Conservation (phyloP, 2,888 invertebrate species). For the Dynastes hyllus region DNA sequence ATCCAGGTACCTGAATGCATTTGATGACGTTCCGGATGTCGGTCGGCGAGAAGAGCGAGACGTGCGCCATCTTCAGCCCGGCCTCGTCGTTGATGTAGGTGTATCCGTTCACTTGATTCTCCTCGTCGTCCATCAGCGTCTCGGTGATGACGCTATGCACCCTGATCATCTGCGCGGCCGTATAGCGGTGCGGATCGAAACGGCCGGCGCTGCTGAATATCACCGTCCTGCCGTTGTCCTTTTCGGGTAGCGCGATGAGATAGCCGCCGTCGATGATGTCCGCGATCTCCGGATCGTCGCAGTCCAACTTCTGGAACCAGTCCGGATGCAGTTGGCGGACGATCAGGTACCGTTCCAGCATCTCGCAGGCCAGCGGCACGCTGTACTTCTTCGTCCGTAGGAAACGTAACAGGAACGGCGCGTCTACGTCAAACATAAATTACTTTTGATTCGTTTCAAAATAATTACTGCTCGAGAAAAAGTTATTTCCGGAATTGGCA, state of each 20-base stretch:
- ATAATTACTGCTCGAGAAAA: too few species aligned
- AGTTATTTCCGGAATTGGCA: too few species aligned
- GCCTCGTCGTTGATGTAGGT: conserved; percentile 88
- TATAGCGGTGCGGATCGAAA: conserved; percentile 72
- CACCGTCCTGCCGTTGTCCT: conserved; percentile 86
- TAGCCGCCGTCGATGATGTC: conserved; percentile 89
- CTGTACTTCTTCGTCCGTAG: conserved; percentile 92
- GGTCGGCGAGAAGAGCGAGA: conserved; percentile 86
- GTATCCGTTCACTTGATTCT: conserved; percentile 88
- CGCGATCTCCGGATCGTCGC: conserved; percentile 84
- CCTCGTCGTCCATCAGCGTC: conserved; percentile 87
- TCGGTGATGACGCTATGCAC: conserved; percentile 91
- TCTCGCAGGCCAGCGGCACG: conserved; percentile 88
- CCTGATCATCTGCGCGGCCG: conserved; percentile 88
- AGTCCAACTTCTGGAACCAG: conserved; percentile 89
- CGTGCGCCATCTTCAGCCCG: conserved; percentile 88
- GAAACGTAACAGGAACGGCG: conserved; percentile 87
- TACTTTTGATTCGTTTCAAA: too few species aligned
- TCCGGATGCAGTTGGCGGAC: conserved; percentile 89
- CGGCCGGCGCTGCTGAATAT: conserved; percentile 86
- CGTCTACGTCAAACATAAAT: conserved; percentile 71
- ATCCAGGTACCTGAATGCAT: conserved; percentile 79
- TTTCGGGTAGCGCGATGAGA: conserved; percentile 81
- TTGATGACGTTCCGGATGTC: conserved; percentile 85
- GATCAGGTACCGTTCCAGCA: conserved; percentile 90